Conservation (phyloP, 2,888 invertebrate species). For the Cepaea hortensis region DNA sequence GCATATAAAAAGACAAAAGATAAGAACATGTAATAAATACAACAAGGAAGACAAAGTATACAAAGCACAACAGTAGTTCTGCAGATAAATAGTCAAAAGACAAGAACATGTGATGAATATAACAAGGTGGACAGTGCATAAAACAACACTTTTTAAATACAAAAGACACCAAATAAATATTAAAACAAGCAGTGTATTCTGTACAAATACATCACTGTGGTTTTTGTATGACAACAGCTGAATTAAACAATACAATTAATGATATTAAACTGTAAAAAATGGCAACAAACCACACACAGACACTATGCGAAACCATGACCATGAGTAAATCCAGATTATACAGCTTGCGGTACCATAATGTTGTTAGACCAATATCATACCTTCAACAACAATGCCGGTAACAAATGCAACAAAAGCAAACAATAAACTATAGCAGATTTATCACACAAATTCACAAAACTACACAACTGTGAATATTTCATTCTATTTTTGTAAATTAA, state of each 20-base stretch:
- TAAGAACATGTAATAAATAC: no score
- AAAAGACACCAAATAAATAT: not conserved
- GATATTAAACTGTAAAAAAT: constrained; percentile 11
- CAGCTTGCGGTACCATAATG: not conserved
- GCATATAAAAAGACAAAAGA: no score
- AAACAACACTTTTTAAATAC: not conserved
- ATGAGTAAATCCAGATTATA: not conserved
- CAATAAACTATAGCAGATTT: not conserved
- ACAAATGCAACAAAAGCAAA: constrained; percentile 17
- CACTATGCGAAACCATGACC: not conserved
- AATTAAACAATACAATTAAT: constrained; percentile 23
- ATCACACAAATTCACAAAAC: constrained; percentile 20
- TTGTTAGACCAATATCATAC: not conserved
- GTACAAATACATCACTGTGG: constrained; percentile 42
- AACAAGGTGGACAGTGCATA: no score
- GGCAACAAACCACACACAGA: not conserved
- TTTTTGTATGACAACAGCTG: constrained; percentile 27
- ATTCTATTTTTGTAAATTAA: no score
- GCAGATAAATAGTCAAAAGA: no score
- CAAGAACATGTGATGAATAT: no score
- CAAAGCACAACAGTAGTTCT: no score
- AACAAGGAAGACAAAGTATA: no score
- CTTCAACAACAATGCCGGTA: constrained; percentile 1
- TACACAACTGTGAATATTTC: not conserved
- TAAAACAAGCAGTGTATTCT: constrained; percentile 43